phyloP scores from a whole-genome alignment of 2,113 vertebrate genomes.

The Rhinopomastus cyanomelas region DNA sequence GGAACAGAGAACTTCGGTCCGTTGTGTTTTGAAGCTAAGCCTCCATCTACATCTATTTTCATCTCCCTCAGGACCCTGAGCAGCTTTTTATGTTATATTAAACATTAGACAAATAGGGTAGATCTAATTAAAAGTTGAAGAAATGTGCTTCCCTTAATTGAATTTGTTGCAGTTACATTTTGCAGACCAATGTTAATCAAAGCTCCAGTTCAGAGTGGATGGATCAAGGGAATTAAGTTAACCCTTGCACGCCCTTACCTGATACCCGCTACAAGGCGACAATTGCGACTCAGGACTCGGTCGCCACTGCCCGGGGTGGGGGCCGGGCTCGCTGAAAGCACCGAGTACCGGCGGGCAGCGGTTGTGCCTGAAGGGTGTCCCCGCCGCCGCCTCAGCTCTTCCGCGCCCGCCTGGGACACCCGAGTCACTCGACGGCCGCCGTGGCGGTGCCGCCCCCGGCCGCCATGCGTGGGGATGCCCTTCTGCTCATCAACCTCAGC shows the following conservation, averaged over 20 bases:
- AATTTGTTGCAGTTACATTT: conserved; percentile 78
- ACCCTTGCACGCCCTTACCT: conserved; percentile 67
- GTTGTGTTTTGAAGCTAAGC: conserved; percentile 7
- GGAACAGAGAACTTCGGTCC: conserved; percentile 18
- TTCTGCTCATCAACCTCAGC: background rate
- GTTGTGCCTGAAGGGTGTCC: background rate
- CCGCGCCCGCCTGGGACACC: background rate
- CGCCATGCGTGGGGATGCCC: conserved; percentile 19
- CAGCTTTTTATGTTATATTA: conserved; percentile 70
- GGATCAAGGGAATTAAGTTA: conserved; percentile 64
- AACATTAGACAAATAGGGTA: conserved; percentile 74
- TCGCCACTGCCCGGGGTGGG: background rate
- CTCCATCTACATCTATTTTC: conserved; percentile 29
- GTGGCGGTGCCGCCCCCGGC: background rate
- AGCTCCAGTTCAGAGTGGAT: conserved; percentile 72
- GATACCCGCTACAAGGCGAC: conserved; percentile 23
- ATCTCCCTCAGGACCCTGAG: conserved; percentile 27
- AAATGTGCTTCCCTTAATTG: conserved; percentile 79
- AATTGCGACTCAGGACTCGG: background rate
- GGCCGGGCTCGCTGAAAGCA: background rate
- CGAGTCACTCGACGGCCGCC: conserved; percentile 41
- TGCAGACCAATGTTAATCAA: conserved; percentile 76
- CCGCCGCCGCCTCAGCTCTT: background rate
- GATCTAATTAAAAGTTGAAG: conserved; percentile 77
- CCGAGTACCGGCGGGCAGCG: background rate